Conservation (phyloP, 2,113 vertebrate species). For the Puffinus mauretanicus region DNA sequence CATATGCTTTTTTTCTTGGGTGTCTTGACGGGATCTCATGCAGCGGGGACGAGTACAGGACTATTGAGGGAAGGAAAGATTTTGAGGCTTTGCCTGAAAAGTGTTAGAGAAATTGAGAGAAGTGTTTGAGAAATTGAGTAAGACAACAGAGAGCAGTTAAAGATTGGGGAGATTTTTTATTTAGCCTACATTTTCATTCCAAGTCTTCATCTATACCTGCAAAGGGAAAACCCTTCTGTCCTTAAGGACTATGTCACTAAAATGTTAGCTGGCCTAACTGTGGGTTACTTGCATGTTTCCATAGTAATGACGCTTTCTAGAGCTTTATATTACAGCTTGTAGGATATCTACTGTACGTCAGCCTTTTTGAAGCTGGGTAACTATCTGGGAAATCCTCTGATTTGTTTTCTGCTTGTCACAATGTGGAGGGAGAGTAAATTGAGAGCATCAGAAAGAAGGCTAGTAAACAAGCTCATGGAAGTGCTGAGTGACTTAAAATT, state of each 20-base stretch:
- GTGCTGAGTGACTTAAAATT: background rate
- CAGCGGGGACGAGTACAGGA: background rate
- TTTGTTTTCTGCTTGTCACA: constrained; percentile 20
- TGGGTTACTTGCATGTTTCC: constrained; percentile 23
- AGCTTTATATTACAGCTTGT: background rate
- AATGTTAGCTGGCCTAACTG: background rate
- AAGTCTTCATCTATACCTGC: background rate
- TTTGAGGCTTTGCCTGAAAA: background rate
- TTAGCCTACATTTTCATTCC: background rate
- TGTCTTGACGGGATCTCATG: background rate
- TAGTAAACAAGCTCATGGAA: background rate
- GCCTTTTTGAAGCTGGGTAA: background rate
- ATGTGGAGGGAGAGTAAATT: background rate
- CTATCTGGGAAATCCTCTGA: background rate
- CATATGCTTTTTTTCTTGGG: background rate
- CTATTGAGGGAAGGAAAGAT: background rate
- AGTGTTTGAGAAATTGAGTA: background rate
- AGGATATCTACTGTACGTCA: background rate
- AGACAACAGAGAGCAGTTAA: background rate
- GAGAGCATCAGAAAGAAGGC: background rate
- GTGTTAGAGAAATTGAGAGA: background rate
- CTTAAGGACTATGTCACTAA: constrained; percentile 10
- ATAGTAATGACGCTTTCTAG: constrained; percentile 28
- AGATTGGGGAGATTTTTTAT: background rate
- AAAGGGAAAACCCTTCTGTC: background rate